Base-by-base conservation (phyloP, 2,888 invertebrate species). In the Heliconius cydno region DNA sequence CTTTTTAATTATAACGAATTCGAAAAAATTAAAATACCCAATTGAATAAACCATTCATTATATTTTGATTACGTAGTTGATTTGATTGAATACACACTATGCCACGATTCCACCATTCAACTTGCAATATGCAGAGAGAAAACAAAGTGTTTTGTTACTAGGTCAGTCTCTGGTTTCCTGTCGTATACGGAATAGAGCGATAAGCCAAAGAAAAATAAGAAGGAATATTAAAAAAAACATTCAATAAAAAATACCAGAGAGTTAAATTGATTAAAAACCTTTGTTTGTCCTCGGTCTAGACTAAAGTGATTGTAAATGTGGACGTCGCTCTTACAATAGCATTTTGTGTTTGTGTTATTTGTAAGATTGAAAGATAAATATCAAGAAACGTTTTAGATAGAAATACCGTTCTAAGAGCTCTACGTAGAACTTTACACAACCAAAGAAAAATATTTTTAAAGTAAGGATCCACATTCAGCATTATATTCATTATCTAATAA, bases 221-320 rank as follows among this genome's bases (percentile, higher is more conserved):
- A 60, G 9, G 22, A 3, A n/a, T 60, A 2, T n/a, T 52, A 4
- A 22, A n/a, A 19, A 9, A 60, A n/a, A 19, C 19, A 19, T 19
- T 19, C 6, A 19, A 52, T 52, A 52, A 60, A n/a, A 60, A 60
- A 60, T 52, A 10, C 22, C 30, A 22, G 10, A 22, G 22, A 52
- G 52, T 72, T 22, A 57, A 72, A 72, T 57, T 72, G 72, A 72
- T 72, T 72, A 72, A n/a, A 72, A 72, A 73, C 1, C 34, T 73
- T 73, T 73, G 34, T 34, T 60, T 60, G 9, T 60, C 13, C 34
- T 15, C n/a, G 60, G 60, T 60, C 73, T 60, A 73, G 73, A 73
- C 60, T 73, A 34, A 73, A 60, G 73, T 34, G 60, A 25, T 60
- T 73, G 57, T 60, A 60, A 73, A 60, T 25, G 60, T 73, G 73